Conservation (phyloP, 2,797 vertebrate species). For the Clarias platycephalus region DNA sequence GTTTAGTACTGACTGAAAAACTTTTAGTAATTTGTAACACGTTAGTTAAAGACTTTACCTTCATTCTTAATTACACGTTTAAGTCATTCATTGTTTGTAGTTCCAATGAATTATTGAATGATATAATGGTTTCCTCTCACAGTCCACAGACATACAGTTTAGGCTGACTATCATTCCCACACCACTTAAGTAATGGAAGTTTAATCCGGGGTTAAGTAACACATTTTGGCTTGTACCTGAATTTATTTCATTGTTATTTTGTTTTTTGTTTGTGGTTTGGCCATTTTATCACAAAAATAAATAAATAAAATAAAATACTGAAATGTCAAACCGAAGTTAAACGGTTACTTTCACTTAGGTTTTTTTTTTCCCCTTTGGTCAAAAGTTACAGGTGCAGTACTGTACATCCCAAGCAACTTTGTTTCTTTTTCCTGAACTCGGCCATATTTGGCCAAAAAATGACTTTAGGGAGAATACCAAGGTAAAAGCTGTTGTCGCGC, state of each 20-base stretch:
- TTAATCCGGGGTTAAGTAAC: not conserved
- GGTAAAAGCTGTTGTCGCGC: not conserved
- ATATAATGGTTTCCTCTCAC: too few relatives aligned
- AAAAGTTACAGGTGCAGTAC: not conserved
- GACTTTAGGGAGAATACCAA: not conserved
- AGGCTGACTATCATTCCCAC: not conserved
- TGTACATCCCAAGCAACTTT: not conserved
- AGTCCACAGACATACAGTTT: too few relatives aligned
- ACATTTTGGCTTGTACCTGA: not conserved
- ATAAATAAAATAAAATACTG: too few relatives aligned
- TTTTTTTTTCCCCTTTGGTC: not conserved
- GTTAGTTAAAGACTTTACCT: not conserved
- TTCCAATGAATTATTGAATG: not conserved
- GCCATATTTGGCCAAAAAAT: not conserved
- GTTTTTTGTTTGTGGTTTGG: too few relatives aligned
- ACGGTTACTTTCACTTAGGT: not conserved
- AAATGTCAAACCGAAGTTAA: not conserved
- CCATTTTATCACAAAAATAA: too few relatives aligned
- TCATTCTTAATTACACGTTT: not conserved
- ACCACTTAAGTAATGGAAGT: not conserved
- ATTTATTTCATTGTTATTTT: too few relatives aligned
- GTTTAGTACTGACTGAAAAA: not conserved
- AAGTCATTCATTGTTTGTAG: not conserved
- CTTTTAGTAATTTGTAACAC: not conserved
- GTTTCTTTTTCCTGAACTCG: not conserved